Evolutionary conservation across 2,888 invertebrate species (phyloP), one percentile per base, ranked within the genome.

Genomic region (Tortrix viridana): DNA sequence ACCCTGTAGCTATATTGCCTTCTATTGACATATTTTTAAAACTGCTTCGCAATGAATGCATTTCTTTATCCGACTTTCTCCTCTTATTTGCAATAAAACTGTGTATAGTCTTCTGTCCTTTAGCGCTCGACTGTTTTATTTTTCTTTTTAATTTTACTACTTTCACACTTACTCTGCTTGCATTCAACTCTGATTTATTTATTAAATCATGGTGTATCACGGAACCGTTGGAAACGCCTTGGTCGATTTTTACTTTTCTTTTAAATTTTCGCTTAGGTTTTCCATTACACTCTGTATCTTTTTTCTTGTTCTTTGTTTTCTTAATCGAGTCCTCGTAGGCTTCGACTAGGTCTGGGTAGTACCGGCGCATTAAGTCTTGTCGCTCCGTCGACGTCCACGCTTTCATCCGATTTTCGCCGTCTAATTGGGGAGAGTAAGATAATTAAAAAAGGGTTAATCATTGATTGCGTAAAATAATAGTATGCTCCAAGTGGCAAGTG

Each of bases 321-420:
- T 94, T 93, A 32, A 91, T 86, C 3, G 88, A 86, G 66, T 93
- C 92, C 69, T 94, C 92, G 71, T 93, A 96, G 2, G 77, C 77
- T 50, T 93, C 86, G 0, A 95, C 95, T 60, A 96, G 64, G 1
- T 93, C 83, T 19, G 95, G 94, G 81, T 95, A 96, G 52, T 94
- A 94, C 68, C 85, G 80, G 38, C 91, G 85, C 71, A 96, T 93
- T 19, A 95, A 82, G 66, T 93, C 87, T 79, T 95, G 93, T 0
- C 96, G 94, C 79, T 97, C 97, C 23, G 95, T 92, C 1, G 96
- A 95, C 0, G 93, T 93, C 93, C 94, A 95, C 0, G 94, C 85
- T 32, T 88, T 85, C 37, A 90, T 85, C 5, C 82, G 81, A 71
- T 93, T 91, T 72, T 93, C 92, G n/a, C 79, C 77, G 52, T 88